Evolutionary conservation across 2,888 invertebrate species (phyloP), one percentile per base, ranked within the genome.

Genomic region (Tenthredo mesomela): DNA sequence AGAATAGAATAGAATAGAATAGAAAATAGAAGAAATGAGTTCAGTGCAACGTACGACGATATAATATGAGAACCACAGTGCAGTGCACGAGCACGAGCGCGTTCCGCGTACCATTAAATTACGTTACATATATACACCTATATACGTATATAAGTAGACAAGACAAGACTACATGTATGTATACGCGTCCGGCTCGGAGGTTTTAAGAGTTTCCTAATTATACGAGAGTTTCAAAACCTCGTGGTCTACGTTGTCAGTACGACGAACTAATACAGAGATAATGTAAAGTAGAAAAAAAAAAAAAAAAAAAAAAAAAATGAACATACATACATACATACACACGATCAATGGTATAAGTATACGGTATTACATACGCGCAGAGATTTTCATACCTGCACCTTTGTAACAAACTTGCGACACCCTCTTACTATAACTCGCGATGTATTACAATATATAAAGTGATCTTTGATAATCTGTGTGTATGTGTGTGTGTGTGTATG

Each of bases 191-290:
- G 75, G 43, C 47, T n/a, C 29, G 58, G 25, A 33, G 33, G 25
- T 61, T 80, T 77, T 89, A 89, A 88, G 89, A 90, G 89, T 92
- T 92, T 91, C 91, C 90, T 92, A 92, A 92, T 92, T 92, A 91
- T 90, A 91, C 89, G 89, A 89, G 88, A 87, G 89, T 92, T 92
- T 92, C 92, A 92, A 92, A 92, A 92, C 89, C 88, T 25, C 15
- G 47, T 75, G 25, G 47, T 75, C 4, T n/a, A n/a, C n/a, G 40
- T 70, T n/a, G 43, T 87, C 88, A 91, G 91, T 90, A n/a, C 92
- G 92, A 93, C 92, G 92, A 93, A 92, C 92, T 92, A 92, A 93
- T 92, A 92, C 90, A 89, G 90, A 25, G 10, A 47, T 47, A 47
- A 21, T 25, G 15, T 47, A 47, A 47, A 47, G 47, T 47, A 4